Base-by-base conservation (phyloP, 2,888 invertebrate species). In the Adelognathus sp. region DNA sequence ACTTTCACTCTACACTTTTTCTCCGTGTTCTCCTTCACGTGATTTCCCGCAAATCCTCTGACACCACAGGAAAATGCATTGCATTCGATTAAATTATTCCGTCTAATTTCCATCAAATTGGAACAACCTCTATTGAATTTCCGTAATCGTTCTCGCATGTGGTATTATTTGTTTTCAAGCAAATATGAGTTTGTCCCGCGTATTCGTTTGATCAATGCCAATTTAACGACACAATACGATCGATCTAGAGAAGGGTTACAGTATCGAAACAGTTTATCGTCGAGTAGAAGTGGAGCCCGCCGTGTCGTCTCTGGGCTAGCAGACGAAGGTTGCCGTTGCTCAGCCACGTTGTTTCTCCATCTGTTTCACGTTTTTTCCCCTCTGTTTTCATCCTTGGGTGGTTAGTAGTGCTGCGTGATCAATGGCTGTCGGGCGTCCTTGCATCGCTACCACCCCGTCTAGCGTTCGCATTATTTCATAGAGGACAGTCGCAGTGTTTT, bases 381-480 rank as follows among this genome's bases (percentile, higher is more conserved):
- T 31, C 56, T 3, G 14, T 41, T 60, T 29, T 16, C n/a, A 14
- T n/a, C 27, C 16, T 11, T 29, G 29, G 21, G 11, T 50, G n/a
- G 18, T 36, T 69, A 31, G 72, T 29, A 54, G 11, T 31, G 21
- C 61, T 54, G 52, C 61, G 72, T 63, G 63, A 72, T 75, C 69
- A 33, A 54, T 61, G 63, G 27, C 54, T 63, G 29, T 9, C 46
- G 1, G 33, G 31, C 58, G 58, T 75, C 61, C 39, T 61, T 61
- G 60, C n/a, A 24, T 24, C 54, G 54, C 54, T 9, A 61, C 18
- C 41, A 41, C 27, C 39, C 6, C 31, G 18, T 9, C 56, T 18
- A 46, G 44, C 56, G 16, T 33, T 4, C 9, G 36, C 69, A 69
- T 69, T 56, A 11, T 50, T 63, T 29, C 46, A 5, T 50, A 5